Conservation (phyloP, 1,140 invertebrate species). For the Pararge aegeria region DNA sequence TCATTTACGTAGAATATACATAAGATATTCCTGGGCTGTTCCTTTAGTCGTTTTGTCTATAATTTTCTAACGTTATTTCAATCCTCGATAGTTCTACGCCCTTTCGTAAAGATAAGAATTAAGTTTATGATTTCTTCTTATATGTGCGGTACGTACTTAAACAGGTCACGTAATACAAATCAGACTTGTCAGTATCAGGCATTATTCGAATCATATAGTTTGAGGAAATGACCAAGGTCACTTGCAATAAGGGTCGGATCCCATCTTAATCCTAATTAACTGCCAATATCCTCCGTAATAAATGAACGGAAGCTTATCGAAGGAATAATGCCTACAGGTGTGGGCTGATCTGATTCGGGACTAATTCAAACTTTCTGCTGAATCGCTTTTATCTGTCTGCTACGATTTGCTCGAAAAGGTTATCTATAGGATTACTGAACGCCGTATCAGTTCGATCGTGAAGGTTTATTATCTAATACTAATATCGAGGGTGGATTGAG, state of each 20-base stretch:
- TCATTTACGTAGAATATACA: too few relatives aligned
- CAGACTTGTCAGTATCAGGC: background rate
- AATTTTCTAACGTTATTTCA: too few relatives aligned
- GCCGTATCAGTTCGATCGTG: background rate
- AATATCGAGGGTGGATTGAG: background rate
- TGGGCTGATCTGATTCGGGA: slow-evolving; percentile 11
- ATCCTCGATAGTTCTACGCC: too few relatives aligned
- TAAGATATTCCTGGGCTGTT: too few relatives aligned
- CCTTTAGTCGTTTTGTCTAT: too few relatives aligned
- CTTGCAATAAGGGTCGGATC: slow-evolving; percentile 9
- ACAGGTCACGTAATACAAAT: too few relatives aligned
- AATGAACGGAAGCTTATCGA: slow-evolving; percentile 14
- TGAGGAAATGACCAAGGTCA: background rate
- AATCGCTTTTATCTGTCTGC: slow-evolving; percentile 12
- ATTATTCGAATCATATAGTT: background rate
- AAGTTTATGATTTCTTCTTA: too few relatives aligned
- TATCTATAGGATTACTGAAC: slow-evolving; percentile 13
- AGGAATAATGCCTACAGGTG: slow-evolving; percentile 25
- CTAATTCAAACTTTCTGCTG: slow-evolving; percentile 30
- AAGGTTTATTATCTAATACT: background rate
- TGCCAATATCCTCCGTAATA: slow-evolving; percentile 19
- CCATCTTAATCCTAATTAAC: slow-evolving; percentile 17
- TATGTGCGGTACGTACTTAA: too few relatives aligned
- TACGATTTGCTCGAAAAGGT: slow-evolving; percentile 18
- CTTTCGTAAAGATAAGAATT: too few relatives aligned